Evolutionary conservation across 2,888 invertebrate species (phyloP).

Genomic region (Malachius bipustulatus): DNA sequence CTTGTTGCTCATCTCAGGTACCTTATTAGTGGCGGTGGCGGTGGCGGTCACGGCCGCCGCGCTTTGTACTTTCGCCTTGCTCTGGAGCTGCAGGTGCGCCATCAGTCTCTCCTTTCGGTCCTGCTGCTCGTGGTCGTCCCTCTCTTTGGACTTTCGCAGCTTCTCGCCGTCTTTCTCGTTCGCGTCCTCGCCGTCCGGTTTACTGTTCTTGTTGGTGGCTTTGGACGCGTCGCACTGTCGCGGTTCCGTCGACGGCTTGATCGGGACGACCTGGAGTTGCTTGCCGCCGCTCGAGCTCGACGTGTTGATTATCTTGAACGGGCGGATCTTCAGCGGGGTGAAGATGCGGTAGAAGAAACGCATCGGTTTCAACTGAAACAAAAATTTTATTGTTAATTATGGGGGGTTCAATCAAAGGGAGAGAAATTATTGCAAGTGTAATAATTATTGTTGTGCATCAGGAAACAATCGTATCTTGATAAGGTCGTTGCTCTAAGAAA

Average conservation of each 20-base stretch:
- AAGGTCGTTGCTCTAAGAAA: too few relatives aligned
- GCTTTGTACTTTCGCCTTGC: conserved; percentile 26
- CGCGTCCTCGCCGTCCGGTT: conserved; percentile 10
- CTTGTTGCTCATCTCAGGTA: conserved; percentile 12
- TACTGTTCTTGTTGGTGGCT: conserved; percentile 10
- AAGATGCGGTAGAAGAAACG: conserved; percentile 52
- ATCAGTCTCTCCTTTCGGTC: conserved; percentile 31
- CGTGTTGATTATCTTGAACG: conserved; percentile 34
- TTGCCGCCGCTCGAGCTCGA: conserved; percentile 31
- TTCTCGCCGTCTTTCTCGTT: conserved; percentile 9
- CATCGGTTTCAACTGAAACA: conserved; percentile 48
- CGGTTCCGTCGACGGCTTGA: conserved; percentile 16
- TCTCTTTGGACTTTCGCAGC: conserved; percentile 8
- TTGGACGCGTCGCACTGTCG: conserved; percentile 11
- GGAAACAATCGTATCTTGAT: neutral
- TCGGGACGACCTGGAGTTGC: conserved; percentile 33
- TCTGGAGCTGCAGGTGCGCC: conserved; percentile 32
- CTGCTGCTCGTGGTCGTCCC: conserved; percentile 20
- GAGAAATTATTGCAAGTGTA: neutral
- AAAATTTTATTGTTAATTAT: conserved; percentile 8
- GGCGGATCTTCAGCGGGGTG: conserved; percentile 33
- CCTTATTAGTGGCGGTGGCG: conserved; percentile 6
- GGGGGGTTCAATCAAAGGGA: neutral
- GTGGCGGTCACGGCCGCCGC: conserved; percentile 15
- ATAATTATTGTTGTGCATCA: neutral